Evolutionary conservation across 1,140 invertebrate species (phyloP).

Genomic region (Drosophila sturtevanti): DNA sequence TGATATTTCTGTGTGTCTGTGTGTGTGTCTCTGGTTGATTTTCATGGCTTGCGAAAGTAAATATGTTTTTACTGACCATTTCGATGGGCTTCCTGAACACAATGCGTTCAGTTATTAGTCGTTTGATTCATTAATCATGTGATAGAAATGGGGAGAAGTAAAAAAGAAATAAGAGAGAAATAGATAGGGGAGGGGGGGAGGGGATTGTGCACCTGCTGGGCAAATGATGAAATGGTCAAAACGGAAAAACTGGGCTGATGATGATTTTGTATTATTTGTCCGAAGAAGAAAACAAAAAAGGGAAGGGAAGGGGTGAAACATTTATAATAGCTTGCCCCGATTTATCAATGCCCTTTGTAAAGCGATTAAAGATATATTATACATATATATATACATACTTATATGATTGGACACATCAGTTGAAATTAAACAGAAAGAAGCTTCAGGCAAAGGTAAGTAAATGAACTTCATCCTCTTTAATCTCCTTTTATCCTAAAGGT

Average conservation of each 20-base stretch:
- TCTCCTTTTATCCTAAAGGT: too few relatives aligned
- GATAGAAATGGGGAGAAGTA: slow-evolving; percentile 17
- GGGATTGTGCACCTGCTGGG: slow-evolving; percentile 53
- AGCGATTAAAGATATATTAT: too few relatives aligned
- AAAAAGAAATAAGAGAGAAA: slow-evolving; percentile 9
- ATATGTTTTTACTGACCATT: slow-evolving; percentile 53
- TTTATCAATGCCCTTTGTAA: too few relatives aligned
- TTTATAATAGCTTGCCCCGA: too few relatives aligned
- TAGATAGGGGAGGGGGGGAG: neutral
- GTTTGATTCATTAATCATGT: slow-evolving; percentile 67
- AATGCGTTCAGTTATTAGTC: slow-evolving; percentile 52
- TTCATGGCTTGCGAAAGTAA: slow-evolving; percentile 72
- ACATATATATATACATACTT: too few relatives aligned
- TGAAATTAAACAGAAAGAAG: too few relatives aligned
- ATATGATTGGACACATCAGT: too few relatives aligned
- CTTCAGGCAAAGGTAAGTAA: too few relatives aligned
- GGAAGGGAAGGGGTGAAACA: too few relatives aligned
- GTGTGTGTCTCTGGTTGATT: slow-evolving; percentile 29
- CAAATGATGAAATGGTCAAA: slow-evolving; percentile 39
- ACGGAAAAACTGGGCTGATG: slow-evolving; percentile 20
- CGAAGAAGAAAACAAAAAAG: too few relatives aligned
- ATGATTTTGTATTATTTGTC: neutral
- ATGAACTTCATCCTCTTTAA: too few relatives aligned
- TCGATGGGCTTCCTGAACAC: slow-evolving; percentile 53
- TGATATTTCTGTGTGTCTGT: slow-evolving; percentile 13